A percentile compares a stretch with the other conserved stretches of the same genome.
These are phyloP conservation scores for Aurelia sp. DNA, from an alignment of 30 jellyfish, hydroid and myxozoan genomes.

Conservation along the genomic window DNA sequence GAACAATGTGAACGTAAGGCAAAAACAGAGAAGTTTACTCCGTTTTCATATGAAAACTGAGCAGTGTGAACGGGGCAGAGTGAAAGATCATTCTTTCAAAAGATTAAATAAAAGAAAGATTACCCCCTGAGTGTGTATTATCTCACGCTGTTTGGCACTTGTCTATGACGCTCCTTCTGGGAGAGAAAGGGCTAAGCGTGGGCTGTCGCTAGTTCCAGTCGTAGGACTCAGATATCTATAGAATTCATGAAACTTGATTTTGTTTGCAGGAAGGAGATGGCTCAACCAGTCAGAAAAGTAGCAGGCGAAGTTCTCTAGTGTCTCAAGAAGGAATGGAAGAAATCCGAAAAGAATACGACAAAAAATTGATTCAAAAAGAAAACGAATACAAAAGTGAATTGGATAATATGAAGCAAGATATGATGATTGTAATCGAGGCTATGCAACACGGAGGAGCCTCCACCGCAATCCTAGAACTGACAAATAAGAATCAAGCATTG, in stretches of 20 bases:
- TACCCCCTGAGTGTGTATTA: too few species aligned
- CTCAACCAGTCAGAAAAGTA: conserved; percentile 30
- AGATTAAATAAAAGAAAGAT: too few species aligned
- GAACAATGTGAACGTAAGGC: too few species aligned
- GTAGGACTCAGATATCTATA: neutral
- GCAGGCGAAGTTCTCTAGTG: conserved; percentile 61
- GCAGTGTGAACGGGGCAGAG: too few species aligned
- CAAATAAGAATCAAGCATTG: conserved; percentile 67
- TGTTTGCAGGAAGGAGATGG: conserved; percentile 43
- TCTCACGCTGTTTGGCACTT: too few species aligned
- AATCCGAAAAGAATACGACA: conserved; percentile 68
- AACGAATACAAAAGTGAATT: conserved; percentile 66
- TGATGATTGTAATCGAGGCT: conserved; percentile 85
- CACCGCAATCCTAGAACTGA: conserved; percentile 81
- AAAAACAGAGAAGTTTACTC: too few species aligned
- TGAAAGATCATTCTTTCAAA: too few species aligned
- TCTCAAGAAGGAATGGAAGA: conserved; percentile 79
- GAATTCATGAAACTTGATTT: neutral
- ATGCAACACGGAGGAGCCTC: conserved; percentile 90
- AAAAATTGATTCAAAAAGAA: conserved; percentile 59
- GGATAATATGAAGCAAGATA: conserved; percentile 76
- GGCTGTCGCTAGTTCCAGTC: too few species aligned
- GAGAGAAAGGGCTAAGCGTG: too few species aligned
- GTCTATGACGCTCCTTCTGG: too few species aligned
- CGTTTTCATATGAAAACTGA: too few species aligned